A percentile compares a stretch with the other conserved stretches of the same genome.
phyloP scores from a whole-genome alignment of 2,797 vertebrate genomes.

The Esox lucius region DNA sequence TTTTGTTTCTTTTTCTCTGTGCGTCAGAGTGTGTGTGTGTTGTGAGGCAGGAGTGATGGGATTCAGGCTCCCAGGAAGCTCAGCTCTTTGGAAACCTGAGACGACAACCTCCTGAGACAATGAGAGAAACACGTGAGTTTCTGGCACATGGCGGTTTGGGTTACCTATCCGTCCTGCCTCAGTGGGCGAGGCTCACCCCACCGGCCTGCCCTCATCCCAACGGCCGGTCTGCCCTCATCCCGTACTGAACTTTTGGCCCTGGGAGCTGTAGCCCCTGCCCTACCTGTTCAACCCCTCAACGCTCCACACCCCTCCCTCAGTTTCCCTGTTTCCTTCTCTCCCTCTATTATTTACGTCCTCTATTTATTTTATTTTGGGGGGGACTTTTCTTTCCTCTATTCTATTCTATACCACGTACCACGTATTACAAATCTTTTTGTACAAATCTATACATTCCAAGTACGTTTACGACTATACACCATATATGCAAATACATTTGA shows the following conservation, averaged over 20 bases:
- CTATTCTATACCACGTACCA: no score
- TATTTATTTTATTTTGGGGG: neutral
- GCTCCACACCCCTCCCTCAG: slow-evolving; percentile 6
- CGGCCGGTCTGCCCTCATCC: slow-evolving; percentile 21
- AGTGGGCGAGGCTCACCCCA: neutral
- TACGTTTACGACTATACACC: no score
- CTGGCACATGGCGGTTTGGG: slow-evolving; percentile 69
- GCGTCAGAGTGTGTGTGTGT: no score
- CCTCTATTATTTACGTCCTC: slow-evolving; percentile 9
- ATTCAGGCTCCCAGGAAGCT: slow-evolving; percentile 56
- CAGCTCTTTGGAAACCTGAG: slow-evolving; percentile 70
- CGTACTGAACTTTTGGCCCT: slow-evolving; percentile 60
- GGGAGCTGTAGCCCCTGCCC: no score
- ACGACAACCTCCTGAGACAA: slow-evolving; percentile 67
- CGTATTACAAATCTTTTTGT: no score
- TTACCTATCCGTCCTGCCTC: slow-evolving; percentile 62
- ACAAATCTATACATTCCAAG: no score
- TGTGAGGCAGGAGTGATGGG: slow-evolving; percentile 33
- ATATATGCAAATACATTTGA: no score
- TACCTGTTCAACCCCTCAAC: slow-evolving; percentile 11
- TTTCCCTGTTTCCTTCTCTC: neutral
- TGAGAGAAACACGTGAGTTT: slow-evolving; percentile 73
- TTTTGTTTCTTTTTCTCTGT: slow-evolving; percentile 42
- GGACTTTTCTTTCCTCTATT: no score
- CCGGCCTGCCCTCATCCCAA: neutral